Conservation (phyloP, 1,140 invertebrate species). For the Caenorhabditis brenneri region DNA sequence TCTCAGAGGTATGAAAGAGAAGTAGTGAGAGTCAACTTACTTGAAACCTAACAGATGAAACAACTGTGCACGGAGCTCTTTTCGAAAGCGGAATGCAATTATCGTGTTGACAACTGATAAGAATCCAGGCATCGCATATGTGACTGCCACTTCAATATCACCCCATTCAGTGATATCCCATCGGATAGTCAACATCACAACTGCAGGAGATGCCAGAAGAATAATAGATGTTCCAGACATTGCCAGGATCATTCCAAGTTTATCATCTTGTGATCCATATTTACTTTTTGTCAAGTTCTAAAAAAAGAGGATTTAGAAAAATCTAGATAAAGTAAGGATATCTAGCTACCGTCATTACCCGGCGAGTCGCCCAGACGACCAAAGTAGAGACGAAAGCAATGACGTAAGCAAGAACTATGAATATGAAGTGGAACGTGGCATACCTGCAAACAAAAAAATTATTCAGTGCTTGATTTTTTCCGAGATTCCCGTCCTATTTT, state of each 20-base stretch:
- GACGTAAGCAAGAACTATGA: constrained; percentile 14
- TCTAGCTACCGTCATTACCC: constrained; percentile 33
- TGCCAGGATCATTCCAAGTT: constrained; percentile 45
- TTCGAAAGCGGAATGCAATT: constrained; percentile 14
- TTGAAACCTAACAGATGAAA: not conserved
- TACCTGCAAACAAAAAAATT: constrained; percentile 12
- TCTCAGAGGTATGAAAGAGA: not conserved
- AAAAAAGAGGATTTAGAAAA: not conserved
- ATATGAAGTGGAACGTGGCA: constrained; percentile 10
- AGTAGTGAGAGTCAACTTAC: not conserved
- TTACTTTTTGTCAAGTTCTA: constrained; percentile 27
- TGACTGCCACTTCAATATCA: constrained; percentile 40
- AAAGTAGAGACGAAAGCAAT: constrained; percentile 30
- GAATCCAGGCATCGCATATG: constrained; percentile 46
- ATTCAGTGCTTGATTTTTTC: too few relatives aligned
- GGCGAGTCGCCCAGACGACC: constrained; percentile 16
- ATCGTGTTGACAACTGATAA: constrained; percentile 40
- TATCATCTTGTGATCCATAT: constrained; percentile 21
- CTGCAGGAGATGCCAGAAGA: constrained; percentile 16
- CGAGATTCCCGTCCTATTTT: too few relatives aligned
- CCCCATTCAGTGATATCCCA: constrained; percentile 40
- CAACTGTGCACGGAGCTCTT: constrained; percentile 20
- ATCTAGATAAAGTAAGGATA: not conserved
- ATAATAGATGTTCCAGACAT: constrained; percentile 38
- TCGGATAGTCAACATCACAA: constrained; percentile 26